Base-by-base conservation (phyloP, 2,113 vertebrate species). In the Plecotus auritus region DNA sequence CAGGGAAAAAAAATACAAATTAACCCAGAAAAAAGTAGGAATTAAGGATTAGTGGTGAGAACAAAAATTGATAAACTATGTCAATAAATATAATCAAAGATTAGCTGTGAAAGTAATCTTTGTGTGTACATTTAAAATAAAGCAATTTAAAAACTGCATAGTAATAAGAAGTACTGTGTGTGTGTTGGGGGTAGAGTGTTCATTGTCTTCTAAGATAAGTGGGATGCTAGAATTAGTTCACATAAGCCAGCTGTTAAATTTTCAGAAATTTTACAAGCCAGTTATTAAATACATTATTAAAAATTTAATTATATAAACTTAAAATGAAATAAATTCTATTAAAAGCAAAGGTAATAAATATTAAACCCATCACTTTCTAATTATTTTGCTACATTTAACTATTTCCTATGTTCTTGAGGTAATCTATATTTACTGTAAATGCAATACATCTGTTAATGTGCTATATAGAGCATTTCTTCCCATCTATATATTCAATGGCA, bases 201-300 rank as follows among this genome's bases (percentile, higher is more conserved):
- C 47, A 45, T 32, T 78, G 56, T 5, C 8, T 30, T 5, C 9
- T 93, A n/a, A 37, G 83, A 61, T 81, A 49, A 42, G 26, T 18
- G 4, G 6, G 70, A 7, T 56, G 5, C 76, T 67, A 73, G 35
- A 74, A 87, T 0, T 69, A 88, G 7, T 28, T 70, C 26, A 35
- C 11, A 49, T 70, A 91, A 73, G 4, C 13, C 30, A 69, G 26
- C 10, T 61, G 6, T 61, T 81, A 83, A 26, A 42, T 80, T 70
- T 95, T 56, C 5, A 93, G 67, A 8, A 93, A 85, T 70, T 88
- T 81, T 88, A 3, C 42, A 86, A 86, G 37, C 22, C 11, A 67
- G 11, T 84, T 96, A 76, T 92, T 76, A 90, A 93, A 81, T 69
- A 90, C 4, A 88, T 86, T 77, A 72, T 47, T 78, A 35, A 92